Evolutionary conservation across 2,888 invertebrate genomes (phyloP).

Genomic region (Drosophila incognita): DNA sequence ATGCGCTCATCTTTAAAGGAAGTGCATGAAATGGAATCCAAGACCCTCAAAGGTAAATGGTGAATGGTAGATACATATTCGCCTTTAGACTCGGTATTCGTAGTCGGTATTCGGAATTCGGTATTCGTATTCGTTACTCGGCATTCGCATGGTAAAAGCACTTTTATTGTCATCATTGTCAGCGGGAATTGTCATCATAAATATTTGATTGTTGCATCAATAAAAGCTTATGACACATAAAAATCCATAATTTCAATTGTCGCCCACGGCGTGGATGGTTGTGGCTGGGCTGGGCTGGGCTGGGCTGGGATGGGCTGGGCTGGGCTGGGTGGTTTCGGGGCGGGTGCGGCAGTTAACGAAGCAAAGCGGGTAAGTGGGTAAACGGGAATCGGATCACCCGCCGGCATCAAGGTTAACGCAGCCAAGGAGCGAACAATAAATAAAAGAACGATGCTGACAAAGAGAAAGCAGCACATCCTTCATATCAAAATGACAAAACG

Average conservation of each 20-base stretch:
- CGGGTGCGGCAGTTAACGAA: background rate
- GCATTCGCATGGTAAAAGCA: constrained; percentile 57
- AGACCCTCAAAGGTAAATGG: constrained; percentile 2
- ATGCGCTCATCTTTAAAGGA: constrained; percentile 25
- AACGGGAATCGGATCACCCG: constrained; percentile 53
- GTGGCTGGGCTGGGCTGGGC: background rate
- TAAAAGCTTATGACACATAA: constrained; percentile 80
- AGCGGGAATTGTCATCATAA: constrained; percentile 79
- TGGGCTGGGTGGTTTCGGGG: background rate
- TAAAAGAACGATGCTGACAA: constrained; percentile 44
- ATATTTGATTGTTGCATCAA: constrained; percentile 81
- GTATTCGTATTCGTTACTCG: constrained; percentile 9
- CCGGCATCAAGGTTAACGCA: constrained; percentile 54
- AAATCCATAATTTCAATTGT: constrained; percentile 80
- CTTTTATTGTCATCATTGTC: constrained; percentile 78
- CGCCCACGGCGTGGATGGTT: constrained; percentile 49
- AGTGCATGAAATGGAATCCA: constrained; percentile 29
- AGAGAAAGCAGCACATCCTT: constrained; percentile 12
- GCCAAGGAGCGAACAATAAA: constrained; percentile 40
- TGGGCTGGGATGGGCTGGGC: too few relatives aligned
- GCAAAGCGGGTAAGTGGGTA: background rate
- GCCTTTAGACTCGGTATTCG: background rate
- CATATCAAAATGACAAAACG: constrained; percentile 7
- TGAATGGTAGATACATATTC: constrained; percentile 2
- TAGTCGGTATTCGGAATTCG: background rate